A percentile compares a stretch with the other conserved stretches of the same genome.
These are phyloP conservation scores for Drosophila takahashii DNA, from an alignment of 1,140 invertebrate genomes.

Conservation along the genomic window DNA sequence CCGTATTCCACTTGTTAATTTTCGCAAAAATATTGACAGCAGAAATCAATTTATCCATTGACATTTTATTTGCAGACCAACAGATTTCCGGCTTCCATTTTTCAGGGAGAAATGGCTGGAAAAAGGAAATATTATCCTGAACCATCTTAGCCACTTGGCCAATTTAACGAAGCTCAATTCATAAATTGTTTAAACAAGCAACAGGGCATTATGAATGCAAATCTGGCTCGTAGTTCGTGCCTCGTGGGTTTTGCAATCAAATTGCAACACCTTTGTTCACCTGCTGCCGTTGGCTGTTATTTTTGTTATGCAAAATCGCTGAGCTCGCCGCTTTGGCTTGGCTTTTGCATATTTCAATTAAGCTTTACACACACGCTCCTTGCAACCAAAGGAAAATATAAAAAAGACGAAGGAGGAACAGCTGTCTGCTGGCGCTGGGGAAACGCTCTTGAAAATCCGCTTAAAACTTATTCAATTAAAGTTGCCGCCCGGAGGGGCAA, in stretches of 20 bases:
- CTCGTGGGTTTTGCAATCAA: slow-evolving; percentile 58
- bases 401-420: slow-evolving; percentile 4
- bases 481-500: slow-evolving; percentile 48
- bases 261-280: slow-evolving; percentile 69
- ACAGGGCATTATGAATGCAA: slow-evolving; percentile 70
- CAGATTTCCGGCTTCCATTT: slow-evolving; percentile 10
- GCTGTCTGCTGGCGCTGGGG: slow-evolving; percentile 2
- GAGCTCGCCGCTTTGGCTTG: slow-evolving; percentile 40
- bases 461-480: slow-evolving; percentile 84
- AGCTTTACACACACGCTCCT: slow-evolving; percentile 67
- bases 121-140: not conserved
- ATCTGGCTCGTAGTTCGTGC: slow-evolving; percentile 63
- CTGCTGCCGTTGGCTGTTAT: slow-evolving; percentile 8
- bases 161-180: slow-evolving; percentile 43
- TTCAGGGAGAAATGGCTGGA: not conserved
- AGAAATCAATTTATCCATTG: slow-evolving; percentile 35
- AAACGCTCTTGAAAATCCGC: slow-evolving; percentile 64
- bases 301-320: slow-evolving; percentile 77
- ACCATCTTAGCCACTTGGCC: not conserved
- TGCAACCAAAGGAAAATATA: slow-evolving; percentile 8
- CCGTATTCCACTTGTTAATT: slow-evolving; percentile 32
- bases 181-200: slow-evolving; percentile 60
- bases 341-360: slow-evolving; percentile 72
- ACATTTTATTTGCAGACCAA: slow-evolving; percentile 16
- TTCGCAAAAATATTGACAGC: slow-evolving; percentile 32